Percentiles rank a stretch among this genome's conserved stretches.
Evolutionary conservation across 2,888 invertebrate genomes (phyloP).

Genomic region (Agrochola lota): DNA sequence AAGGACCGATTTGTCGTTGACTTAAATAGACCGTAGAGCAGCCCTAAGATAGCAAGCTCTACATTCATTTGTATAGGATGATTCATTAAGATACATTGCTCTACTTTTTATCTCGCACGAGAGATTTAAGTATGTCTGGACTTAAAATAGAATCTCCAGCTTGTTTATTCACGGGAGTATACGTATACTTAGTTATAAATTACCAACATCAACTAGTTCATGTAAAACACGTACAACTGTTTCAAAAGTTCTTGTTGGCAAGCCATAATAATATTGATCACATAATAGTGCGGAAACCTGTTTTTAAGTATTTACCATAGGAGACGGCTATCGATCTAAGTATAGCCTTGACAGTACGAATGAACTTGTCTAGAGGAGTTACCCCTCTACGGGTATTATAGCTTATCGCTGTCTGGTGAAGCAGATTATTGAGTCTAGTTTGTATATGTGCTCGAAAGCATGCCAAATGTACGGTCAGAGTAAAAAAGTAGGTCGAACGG

Average conservation of each 20-base stretch:
- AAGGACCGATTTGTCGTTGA: neutral
- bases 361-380: slow-evolving; percentile 19
- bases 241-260: neutral
- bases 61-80: neutral
- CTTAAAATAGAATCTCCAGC: slow-evolving; percentile 23
- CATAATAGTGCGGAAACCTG: slow-evolving; percentile 3
- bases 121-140: neutral
- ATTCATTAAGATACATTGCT: slow-evolving; percentile 27
- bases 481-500: neutral
- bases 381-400: neutral
- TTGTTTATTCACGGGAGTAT: neutral
- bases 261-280: slow-evolving; percentile 5
- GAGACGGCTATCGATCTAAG: neutral
- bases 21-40: neutral
- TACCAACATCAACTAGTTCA: neutral
- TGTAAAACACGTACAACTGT: neutral
- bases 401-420: slow-evolving; percentile 9
- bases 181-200: slow-evolving; percentile 11
- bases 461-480: neutral
- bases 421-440: neutral
- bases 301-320: slow-evolving; percentile 8
- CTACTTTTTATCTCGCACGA: slow-evolving; percentile 23
- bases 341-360: neutral
- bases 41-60: slow-evolving; percentile 1
- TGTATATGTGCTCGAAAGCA: slow-evolving; percentile 3